Evolutionary conservation across 2,888 invertebrate species (phyloP).

Genomic region (Hofmannophila pseudospretella): DNA sequence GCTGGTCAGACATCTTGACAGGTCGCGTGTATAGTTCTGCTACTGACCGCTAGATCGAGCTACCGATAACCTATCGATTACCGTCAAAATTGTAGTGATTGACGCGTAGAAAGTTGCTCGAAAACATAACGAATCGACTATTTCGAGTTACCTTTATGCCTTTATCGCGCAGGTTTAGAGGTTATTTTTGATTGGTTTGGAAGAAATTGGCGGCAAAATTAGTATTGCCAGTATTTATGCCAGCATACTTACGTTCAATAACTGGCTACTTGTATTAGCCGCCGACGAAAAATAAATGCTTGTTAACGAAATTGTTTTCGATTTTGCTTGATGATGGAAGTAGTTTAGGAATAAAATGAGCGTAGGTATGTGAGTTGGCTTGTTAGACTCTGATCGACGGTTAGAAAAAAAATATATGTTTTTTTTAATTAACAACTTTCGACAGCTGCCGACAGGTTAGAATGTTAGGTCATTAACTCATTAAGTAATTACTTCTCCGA

Average conservation of each 20-base stretch:
- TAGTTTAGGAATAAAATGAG: conserved; percentile 31
- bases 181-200: conserved; percentile 21
- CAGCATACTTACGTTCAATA: conserved; percentile 23
- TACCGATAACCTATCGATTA: conserved; percentile 59
- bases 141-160: background rate
- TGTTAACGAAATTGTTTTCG: conserved; percentile 56
- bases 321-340: conserved; percentile 33
- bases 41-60: conserved; percentile 58
- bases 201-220: conserved; percentile 10
- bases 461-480: background rate
- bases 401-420: conserved; percentile 24
- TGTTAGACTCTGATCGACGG: conserved; percentile 29
- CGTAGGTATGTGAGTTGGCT: conserved; percentile 27
- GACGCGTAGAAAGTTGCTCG: conserved; percentile 51
- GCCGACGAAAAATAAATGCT: conserved; percentile 41
- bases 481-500: background rate
- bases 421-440: conserved; percentile 22
- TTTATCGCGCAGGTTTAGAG: conserved; percentile 27
- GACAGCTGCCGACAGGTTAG: conserved; percentile 6
- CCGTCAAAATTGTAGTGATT: conserved; percentile 48
- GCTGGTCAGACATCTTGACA: conserved; percentile 17
- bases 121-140: conserved; percentile 13
- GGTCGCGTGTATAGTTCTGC: conserved; percentile 35
- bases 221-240: conserved; percentile 21
- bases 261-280: conserved; percentile 54